phyloP scores from a whole-genome alignment of 2,797 vertebrate species.

The Periophthalmus magnuspinnatus region DNA sequence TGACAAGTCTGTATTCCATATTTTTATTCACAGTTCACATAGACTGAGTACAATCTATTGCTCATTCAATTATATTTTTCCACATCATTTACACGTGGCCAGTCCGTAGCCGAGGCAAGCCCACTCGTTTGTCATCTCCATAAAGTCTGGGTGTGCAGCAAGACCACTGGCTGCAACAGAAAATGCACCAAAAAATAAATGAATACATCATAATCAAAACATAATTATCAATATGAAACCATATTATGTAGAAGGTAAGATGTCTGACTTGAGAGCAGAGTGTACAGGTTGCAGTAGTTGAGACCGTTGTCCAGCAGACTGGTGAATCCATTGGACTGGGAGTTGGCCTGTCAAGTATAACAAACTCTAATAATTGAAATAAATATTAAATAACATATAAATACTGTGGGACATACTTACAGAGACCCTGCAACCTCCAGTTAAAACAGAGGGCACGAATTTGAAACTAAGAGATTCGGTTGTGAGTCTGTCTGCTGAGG shows the following conservation, averaged over 20 bases:
- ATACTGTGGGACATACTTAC: conserved; percentile 22
- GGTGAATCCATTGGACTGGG: conserved; percentile 47
- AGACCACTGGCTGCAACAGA: conserved; percentile 9
- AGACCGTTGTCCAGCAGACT: conserved; percentile 44
- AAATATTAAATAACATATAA: not conserved
- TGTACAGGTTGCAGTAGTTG: conserved; percentile 61
- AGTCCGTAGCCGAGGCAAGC: conserved; percentile 5
- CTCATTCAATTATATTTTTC: not conserved
- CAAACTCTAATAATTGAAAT: not conserved
- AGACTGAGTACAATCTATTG: not conserved
- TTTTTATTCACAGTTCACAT: not conserved
- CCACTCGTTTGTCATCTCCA: conserved; percentile 17
- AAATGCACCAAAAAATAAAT: not conserved
- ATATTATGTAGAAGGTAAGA: not conserved
- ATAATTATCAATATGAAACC: not conserved
- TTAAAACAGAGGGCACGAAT: conserved; percentile 21
- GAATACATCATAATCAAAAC: not conserved
- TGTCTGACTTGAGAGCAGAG: conserved; percentile 45
- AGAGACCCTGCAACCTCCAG: conserved; percentile 34
- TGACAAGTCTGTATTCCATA: not conserved
- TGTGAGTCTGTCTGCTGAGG: conserved; percentile 26
- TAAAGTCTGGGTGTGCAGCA: conserved; percentile 1
- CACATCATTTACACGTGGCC: conserved; percentile 2
- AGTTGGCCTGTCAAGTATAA: conserved; percentile 27
- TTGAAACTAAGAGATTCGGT: conserved; percentile 38